Evolutionary conservation across 2,113 vertebrate genomes (phyloP).

Genomic region (Eulacestoma nigropectus): DNA sequence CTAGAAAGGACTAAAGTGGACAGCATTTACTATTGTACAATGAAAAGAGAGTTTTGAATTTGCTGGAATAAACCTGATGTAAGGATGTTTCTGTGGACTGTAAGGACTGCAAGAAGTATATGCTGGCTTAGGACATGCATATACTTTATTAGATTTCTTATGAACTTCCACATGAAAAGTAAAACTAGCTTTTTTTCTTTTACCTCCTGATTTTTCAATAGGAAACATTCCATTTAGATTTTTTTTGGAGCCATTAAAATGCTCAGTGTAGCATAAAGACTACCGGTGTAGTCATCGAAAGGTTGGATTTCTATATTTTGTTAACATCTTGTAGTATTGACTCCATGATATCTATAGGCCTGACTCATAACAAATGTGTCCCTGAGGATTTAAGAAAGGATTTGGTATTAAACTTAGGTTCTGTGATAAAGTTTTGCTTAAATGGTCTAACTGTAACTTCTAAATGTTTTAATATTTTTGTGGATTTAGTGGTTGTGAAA

Average conservation of each 20-base stretch:
- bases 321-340: neutral
- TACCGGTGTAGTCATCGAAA: neutral
- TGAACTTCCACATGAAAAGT: neutral
- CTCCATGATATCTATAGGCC: neutral
- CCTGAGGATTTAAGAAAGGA: neutral
- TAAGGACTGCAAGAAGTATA: neutral
- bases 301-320: neutral
- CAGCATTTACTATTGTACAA: neutral
- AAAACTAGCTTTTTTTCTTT: neutral
- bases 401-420: neutral
- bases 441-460: neutral
- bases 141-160: neutral
- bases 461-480: neutral
- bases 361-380: neutral
- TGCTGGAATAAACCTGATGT: neutral
- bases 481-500: conserved; percentile 2
- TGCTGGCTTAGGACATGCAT: neutral
- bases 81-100: neutral
- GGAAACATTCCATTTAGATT: neutral
- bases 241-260: neutral
- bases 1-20: neutral
- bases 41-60: neutral
- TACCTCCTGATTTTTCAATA: neutral
- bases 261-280: neutral
- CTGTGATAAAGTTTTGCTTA: neutral